Conservation (phyloP, 2,797 vertebrate species). For the Myotis myotis region DNA sequence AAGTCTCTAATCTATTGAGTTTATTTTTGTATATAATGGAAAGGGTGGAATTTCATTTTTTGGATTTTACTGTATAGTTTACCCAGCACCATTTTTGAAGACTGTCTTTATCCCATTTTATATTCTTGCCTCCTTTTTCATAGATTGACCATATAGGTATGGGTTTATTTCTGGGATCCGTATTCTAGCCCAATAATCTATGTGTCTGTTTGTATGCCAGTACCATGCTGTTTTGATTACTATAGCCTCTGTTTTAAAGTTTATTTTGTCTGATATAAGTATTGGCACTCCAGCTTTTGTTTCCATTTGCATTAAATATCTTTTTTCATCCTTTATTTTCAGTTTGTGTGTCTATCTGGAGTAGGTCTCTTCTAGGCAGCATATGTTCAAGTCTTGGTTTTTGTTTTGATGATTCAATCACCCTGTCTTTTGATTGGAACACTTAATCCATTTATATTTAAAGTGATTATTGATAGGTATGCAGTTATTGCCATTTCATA, state of each 20-base stretch:
- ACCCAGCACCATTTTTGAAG: background rate
- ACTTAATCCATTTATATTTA: background rate
- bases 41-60: background rate
- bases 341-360: background rate
- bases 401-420: background rate
- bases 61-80: background rate
- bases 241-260: background rate
- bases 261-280: background rate
- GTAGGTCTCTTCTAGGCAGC: background rate
- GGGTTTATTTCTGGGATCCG: background rate
- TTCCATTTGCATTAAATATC: background rate
- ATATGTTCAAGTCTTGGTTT: background rate
- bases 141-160: background rate
- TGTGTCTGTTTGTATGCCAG: background rate
- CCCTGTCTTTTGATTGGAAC: background rate
- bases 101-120: background rate
- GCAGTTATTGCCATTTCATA: background rate
- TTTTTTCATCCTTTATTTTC: background rate
- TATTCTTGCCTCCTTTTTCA: background rate
- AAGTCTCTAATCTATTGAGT: background rate
- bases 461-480: background rate
- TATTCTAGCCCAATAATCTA: background rate
- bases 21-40: background rate
- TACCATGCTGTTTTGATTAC: background rate
- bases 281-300: background rate